Evolutionary conservation across 2,797 vertebrate species (phyloP), one percentile per base, ranked within the genome.

Genomic region (Steatocranus sp.): DNA sequence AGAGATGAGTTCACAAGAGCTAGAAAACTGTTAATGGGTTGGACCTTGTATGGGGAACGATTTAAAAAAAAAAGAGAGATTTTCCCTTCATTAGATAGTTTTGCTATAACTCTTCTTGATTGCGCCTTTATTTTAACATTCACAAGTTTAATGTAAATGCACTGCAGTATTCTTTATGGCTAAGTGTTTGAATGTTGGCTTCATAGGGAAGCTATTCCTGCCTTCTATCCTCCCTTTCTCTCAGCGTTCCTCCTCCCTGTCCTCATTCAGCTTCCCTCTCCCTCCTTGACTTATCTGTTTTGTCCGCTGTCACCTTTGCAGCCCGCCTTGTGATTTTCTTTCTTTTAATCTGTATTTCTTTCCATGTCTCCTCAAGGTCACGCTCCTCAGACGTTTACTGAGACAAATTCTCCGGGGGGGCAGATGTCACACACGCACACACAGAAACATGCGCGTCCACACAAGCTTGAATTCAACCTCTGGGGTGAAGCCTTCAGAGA

Each of bases 281-380:
- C 78, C 68, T 87, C 75, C 61, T 75, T 85, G n/a, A 78, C 34
- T 85, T 84, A 81, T 70, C 78, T 79, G 32, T 82, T 86, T 75
- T 80, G 81, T 90, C 86, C 86, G 79, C 75, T 27, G 75, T 86
- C 84, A 80, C 85, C 83, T 88, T 87, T 78, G 53, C 18, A 76
- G 73, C 43, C 84, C 79, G 75, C 80, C 81, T 48, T 79, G 78
- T 87, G 89, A 84, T 81, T 80, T 75, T 80, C 75, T 80, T 78
- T 83, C 68, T 79, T 85, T 87, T 86, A 82, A 85, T 89, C 88
- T 86, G 77, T 79, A 74, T 86, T 82, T 78, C 58, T 73, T 87
- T 77, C 78, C 53, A 85, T 75, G 53, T 86, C 83, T 94, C 76
- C 75, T 93, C 92, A 95, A 94, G 92, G 92, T 94, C 93, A 87